Percentiles rank a stretch among this genome's conserved stretches.
Conservation (phyloP, 2,797 vertebrate genomes). For the Onychomys torridus region DNA sequence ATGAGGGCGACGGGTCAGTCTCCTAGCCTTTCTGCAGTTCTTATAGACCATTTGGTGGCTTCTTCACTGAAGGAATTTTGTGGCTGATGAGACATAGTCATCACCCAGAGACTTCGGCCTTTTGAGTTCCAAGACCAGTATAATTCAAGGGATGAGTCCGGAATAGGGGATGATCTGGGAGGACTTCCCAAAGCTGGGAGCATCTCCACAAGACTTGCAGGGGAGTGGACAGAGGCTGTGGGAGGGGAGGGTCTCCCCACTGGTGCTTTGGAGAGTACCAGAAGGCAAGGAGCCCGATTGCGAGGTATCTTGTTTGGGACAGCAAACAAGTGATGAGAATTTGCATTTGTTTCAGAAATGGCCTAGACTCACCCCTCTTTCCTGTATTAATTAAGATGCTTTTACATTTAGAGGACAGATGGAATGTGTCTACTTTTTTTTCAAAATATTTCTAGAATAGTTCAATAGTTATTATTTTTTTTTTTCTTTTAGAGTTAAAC, state of each 20-base stretch:
- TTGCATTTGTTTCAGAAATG: slow-evolving; percentile 19
- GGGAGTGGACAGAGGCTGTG: background rate
- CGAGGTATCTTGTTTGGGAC: background rate
- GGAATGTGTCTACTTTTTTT: slow-evolving; percentile 39
- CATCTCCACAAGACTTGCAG: background rate
- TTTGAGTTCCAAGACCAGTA: background rate
- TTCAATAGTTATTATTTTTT: background rate
- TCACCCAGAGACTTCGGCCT: background rate
- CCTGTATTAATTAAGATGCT: background rate
- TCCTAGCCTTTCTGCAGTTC: background rate
- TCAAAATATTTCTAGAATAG: slow-evolving; percentile 19
- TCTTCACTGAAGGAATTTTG: background rate
- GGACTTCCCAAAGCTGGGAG: background rate
- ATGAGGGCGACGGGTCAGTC: background rate
- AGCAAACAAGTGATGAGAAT: background rate
- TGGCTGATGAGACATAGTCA: background rate
- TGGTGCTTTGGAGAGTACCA: no score
- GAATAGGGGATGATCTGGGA: background rate
- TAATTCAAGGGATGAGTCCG: background rate
- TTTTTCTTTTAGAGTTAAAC: background rate
- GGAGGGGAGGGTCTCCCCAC: background rate
- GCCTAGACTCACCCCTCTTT: background rate
- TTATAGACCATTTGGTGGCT: background rate
- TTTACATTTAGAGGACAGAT: slow-evolving; percentile 47
- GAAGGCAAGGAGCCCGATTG: background rate